phyloP scores from a whole-genome alignment of 2,113 vertebrate species.

The Microcebus murinus region DNA sequence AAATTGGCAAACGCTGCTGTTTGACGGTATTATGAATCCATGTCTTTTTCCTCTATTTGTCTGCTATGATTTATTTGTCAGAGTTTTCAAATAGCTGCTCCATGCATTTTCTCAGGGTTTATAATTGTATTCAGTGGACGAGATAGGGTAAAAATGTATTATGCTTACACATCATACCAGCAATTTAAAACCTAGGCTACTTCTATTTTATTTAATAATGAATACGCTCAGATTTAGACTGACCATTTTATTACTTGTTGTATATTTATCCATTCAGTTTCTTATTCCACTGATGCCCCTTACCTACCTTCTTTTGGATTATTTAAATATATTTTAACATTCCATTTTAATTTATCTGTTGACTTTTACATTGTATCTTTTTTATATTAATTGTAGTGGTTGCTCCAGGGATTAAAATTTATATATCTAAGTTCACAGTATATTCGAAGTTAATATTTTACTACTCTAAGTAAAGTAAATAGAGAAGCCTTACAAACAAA shows the following conservation, averaged over 20 bases:
- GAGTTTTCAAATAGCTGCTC: neutral
- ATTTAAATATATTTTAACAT: neutral
- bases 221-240: neutral
- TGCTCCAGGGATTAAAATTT: neutral
- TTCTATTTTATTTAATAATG: neutral
- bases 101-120: neutral
- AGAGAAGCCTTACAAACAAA: neutral
- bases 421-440: neutral
- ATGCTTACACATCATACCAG: neutral
- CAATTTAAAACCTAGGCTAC: neutral
- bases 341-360: neutral
- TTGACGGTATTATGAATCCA: neutral
- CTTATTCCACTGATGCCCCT: neutral
- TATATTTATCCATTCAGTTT: neutral
- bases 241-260: neutral
- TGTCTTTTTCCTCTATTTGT: neutral
- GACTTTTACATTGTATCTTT: neutral
- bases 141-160: neutral
- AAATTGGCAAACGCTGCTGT: neutral
- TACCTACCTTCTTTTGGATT: neutral
- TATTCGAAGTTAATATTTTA: neutral
- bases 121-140: neutral
- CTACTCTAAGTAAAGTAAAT: neutral
- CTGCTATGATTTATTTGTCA: neutral
- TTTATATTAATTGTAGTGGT: neutral